phyloP scores from a whole-genome alignment of 1,140 invertebrate species.

The Neuroterus valhalla region DNA sequence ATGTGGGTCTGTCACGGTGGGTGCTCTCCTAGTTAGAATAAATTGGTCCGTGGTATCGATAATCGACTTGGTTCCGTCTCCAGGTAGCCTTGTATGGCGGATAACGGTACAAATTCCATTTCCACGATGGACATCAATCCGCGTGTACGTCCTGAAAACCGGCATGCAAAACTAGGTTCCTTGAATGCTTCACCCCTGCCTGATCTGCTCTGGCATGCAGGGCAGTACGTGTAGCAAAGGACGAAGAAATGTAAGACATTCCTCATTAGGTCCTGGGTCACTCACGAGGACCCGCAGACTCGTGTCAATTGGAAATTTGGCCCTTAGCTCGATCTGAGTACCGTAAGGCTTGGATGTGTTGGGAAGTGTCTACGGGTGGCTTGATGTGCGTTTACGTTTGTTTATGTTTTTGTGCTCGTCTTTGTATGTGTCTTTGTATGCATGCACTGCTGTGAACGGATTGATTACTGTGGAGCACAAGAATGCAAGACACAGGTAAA shows the following conservation, averaged over 20 bases:
- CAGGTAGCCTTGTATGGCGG: slow-evolving; percentile 30
- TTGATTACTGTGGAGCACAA: neutral
- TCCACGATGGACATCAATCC: slow-evolving; percentile 42
- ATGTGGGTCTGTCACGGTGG: slow-evolving; percentile 18
- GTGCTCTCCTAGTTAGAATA: neutral
- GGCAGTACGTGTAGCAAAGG: slow-evolving; percentile 37
- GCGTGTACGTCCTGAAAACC: slow-evolving; percentile 45
- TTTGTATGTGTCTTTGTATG: no score
- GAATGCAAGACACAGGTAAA: neutral
- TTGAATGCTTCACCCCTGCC: slow-evolving; percentile 35
- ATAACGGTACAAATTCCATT: slow-evolving; percentile 47
- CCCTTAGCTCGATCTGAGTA: neutral
- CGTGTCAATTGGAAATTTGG: neutral
- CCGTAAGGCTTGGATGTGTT: neutral
- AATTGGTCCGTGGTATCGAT: slow-evolving; percentile 21
- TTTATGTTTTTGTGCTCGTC: no score
- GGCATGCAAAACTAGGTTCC: slow-evolving; percentile 50
- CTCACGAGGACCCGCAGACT: neutral
- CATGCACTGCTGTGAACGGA: no score
- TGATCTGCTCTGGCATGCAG: slow-evolving; percentile 36
- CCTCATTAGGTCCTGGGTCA: slow-evolving; percentile 15
- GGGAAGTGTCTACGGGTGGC: no score
- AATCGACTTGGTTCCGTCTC: slow-evolving; percentile 27
- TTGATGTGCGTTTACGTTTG: no score
- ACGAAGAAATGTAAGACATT: slow-evolving; percentile 41